Evolutionary conservation across 1,140 invertebrate species (phyloP).

Genomic region (Paraescarpia echinospica): DNA sequence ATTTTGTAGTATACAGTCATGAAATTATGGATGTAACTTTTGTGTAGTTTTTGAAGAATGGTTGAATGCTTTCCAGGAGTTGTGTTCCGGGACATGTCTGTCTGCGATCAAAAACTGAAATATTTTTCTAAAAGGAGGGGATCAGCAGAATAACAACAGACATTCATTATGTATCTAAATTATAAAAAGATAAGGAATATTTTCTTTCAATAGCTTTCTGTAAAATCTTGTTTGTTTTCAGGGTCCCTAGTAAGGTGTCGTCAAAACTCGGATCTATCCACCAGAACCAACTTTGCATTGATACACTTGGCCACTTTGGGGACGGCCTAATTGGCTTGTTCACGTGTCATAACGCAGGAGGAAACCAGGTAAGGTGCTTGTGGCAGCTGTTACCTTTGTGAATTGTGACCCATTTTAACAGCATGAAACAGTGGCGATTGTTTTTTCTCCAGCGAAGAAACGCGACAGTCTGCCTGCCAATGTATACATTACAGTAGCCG

Average conservation of each 20-base stretch:
- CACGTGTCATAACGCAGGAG: constrained; percentile 90
- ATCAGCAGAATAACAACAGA: not conserved
- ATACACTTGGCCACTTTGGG: constrained; percentile 87
- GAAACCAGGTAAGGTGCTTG: constrained; percentile 76
- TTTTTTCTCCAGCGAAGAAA: too few species aligned
- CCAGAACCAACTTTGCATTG: constrained; percentile 83
- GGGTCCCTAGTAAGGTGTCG: constrained; percentile 56
- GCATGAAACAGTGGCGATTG: too few species aligned
- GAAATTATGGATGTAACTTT: too few species aligned
- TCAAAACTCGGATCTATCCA: constrained; percentile 62
- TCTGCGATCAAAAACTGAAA: not conserved
- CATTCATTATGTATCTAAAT: not conserved
- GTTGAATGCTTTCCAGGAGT: not conserved
- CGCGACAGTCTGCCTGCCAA: too few species aligned
- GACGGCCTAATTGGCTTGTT: constrained; percentile 89
- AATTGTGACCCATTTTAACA: too few species aligned
- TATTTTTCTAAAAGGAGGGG: too few species aligned
- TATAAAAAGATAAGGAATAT: not conserved
- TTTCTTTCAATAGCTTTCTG: not conserved
- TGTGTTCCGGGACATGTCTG: not conserved
- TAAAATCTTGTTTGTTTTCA: constrained; percentile 28
- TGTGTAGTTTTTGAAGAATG: not conserved
- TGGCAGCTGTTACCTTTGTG: not conserved
- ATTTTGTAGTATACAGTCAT: too few species aligned
- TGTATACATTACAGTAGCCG: too few species aligned